Evolutionary conservation across 2,797 vertebrate species (phyloP).

Genomic region (Oceanodroma leucorhoa): DNA sequence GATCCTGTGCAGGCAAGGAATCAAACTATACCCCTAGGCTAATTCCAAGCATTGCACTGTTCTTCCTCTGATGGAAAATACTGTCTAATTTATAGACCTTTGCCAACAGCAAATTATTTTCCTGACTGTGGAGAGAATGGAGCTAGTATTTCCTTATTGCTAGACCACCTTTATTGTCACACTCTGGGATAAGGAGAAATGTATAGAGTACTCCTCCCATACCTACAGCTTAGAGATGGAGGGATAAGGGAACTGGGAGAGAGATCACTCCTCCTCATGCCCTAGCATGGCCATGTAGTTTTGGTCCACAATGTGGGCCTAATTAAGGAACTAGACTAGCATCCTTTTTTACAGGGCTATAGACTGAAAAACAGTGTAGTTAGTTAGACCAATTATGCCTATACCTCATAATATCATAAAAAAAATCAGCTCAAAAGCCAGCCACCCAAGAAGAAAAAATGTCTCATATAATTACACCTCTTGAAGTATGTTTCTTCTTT

Average conservation of each 20-base stretch:
- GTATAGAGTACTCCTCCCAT: not conserved
- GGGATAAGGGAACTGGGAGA: slow-evolving; percentile 1
- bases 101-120: not conserved
- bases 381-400: slow-evolving; percentile 30
- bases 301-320: not conserved
- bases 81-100: not conserved
- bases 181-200: not conserved
- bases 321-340: slow-evolving; percentile 25
- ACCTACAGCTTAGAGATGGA: not conserved
- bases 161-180: slow-evolving; percentile 16
- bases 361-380: slow-evolving; percentile 6
- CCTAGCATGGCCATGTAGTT: not conserved
- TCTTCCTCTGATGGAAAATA: not conserved
- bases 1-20: not conserved
- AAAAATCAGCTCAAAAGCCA: not conserved
- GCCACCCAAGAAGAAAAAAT: slow-evolving; percentile 57
- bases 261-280: slow-evolving; percentile 18
- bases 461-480: slow-evolving; percentile 31
- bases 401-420: not conserved
- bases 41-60: not conserved
- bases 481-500: slow-evolving; percentile 9
- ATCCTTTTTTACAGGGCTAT: not conserved
- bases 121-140: not conserved
- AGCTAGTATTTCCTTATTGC: not conserved
- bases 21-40: not conserved